phyloP scores from a whole-genome alignment of 2,113 vertebrate genomes.

The Serinus canaria region DNA sequence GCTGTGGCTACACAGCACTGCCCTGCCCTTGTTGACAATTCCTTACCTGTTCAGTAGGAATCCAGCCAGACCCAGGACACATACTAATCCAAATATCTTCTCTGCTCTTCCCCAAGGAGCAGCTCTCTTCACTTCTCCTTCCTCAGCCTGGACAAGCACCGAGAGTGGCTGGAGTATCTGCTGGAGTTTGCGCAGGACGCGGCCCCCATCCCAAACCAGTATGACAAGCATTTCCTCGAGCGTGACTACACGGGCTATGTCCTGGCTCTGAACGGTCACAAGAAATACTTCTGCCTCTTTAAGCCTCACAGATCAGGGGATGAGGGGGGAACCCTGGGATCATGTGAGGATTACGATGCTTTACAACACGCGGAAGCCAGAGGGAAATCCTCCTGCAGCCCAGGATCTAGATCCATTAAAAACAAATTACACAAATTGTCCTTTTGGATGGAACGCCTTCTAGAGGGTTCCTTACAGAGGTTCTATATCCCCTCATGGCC shows the following conservation, averaged over 20 bases:
- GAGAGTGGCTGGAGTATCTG: slow-evolving; percentile 88
- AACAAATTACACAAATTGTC: slow-evolving; percentile 91
- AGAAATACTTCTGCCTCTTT: slow-evolving; percentile 97
- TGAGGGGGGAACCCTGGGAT: slow-evolving; percentile 67
- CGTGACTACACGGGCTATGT: slow-evolving; percentile 92
- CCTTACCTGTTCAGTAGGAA: background rate
- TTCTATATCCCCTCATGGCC: slow-evolving; percentile 95
- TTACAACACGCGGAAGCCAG: slow-evolving; percentile 66
- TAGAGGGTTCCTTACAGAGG: slow-evolving; percentile 92
- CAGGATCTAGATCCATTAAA: slow-evolving; percentile 78
- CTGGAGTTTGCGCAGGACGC: slow-evolving; percentile 88
- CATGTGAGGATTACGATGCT: slow-evolving; percentile 69
- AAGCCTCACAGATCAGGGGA: slow-evolving; percentile 88
- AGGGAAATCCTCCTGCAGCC: slow-evolving; percentile 76
- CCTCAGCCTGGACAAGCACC: slow-evolving; percentile 93
- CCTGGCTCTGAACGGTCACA: slow-evolving; percentile 93
- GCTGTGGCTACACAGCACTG: background rate
- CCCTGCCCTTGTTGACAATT: background rate
- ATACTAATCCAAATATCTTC: background rate
- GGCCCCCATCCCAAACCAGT: slow-evolving; percentile 83
- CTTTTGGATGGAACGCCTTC: slow-evolving; percentile 94
- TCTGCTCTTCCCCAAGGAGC: slow-evolving; percentile 76
- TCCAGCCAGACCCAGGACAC: accelerated
- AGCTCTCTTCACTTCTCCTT: slow-evolving; percentile 95
- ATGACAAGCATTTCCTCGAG: slow-evolving; percentile 81